Evolutionary conservation across 2,113 vertebrate genomes (phyloP).

Genomic region (Andinoacara biseriatus): DNA sequence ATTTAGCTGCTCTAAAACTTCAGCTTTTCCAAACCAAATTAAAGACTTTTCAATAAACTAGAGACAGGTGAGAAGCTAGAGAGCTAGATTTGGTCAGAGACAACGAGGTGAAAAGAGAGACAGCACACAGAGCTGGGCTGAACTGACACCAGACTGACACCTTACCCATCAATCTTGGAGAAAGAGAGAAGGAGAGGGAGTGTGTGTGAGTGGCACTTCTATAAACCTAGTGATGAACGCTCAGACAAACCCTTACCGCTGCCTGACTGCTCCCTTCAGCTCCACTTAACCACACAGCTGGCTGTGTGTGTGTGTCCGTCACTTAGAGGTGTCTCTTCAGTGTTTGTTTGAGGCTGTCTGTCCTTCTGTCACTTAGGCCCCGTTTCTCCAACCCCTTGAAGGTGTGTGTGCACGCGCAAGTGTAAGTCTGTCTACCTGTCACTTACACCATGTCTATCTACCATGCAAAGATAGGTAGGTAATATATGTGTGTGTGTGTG

Average conservation of each 20-base stretch:
- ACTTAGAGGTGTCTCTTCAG: conserved; percentile 62
- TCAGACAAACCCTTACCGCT: conserved; percentile 92
- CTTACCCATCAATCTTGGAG: conserved; percentile 55
- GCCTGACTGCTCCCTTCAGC: conserved; percentile 92
- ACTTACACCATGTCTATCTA: conserved; percentile 63
- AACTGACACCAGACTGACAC: conserved; percentile 46
- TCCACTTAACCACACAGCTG: conserved; percentile 83
- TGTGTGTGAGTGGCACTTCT: conserved; percentile 91
- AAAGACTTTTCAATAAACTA: neutral
- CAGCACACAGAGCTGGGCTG: conserved; percentile 5
- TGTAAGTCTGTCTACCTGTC: conserved; percentile 52
- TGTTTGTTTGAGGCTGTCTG: conserved; percentile 72
- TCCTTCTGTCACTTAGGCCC: conserved; percentile 83
- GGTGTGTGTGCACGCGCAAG: conserved; percentile 2
- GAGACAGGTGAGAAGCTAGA: neutral
- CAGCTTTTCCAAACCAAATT: conserved; percentile 20
- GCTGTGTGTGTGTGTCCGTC: conserved; percentile 57
- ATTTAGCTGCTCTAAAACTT: conserved; percentile 9
- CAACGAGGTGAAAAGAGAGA: conserved; percentile 13
- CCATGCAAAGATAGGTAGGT: conserved; percentile 26
- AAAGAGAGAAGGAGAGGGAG: conserved; percentile 19
- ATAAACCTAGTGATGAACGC: conserved; percentile 96
- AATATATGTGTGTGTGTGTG: conserved; percentile 29
- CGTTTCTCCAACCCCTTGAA: conserved; percentile 47
- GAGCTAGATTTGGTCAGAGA: conserved; percentile 13